phyloP scores from a whole-genome alignment of 2,888 invertebrate genomes.

The Sylvicola cinctus region DNA sequence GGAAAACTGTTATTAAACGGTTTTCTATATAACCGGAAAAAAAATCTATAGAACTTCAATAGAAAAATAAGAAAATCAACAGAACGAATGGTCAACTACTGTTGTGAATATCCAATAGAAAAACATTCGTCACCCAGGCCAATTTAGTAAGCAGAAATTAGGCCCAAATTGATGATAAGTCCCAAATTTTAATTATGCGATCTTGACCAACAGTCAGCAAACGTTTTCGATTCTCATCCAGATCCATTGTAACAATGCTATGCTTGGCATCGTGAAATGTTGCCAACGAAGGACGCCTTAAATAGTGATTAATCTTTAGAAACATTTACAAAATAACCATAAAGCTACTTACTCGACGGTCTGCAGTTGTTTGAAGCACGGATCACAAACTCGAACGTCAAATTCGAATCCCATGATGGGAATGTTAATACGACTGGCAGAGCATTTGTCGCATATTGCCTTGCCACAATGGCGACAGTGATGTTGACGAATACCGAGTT shows the following conservation, averaged over 20 bases:
- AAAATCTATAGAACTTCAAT: no score
- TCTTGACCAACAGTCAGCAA: constrained; percentile 90
- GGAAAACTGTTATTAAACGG: no score
- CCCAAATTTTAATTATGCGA: constrained; percentile 86
- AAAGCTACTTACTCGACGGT: constrained; percentile 58
- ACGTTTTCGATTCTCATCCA: constrained; percentile 73
- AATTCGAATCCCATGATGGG: constrained; percentile 97
- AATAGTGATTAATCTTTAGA: constrained; percentile 14
- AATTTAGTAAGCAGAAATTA: no score
- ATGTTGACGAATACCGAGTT: constrained; percentile 70
- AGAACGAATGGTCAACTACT: no score
- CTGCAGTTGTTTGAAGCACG: constrained; percentile 64
- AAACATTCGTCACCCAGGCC: no score
- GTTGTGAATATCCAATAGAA: no score
- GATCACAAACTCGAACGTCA: constrained; percentile 87
- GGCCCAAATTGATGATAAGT: constrained; percentile 43
- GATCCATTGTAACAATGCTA: constrained; percentile 65
- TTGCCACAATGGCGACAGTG: constrained; percentile 88
- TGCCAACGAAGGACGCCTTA: constrained; percentile 78
- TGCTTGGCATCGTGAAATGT: constrained; percentile 93
- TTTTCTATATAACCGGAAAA: no score
- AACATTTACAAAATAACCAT: constrained; percentile 6
- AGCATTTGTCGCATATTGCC: constrained; percentile 88
- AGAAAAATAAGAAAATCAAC: no score
- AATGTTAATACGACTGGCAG: constrained; percentile 67